Base-by-base conservation (phyloP, 1,140 invertebrate genomes). In the Cyphomyrmex costatus region DNA sequence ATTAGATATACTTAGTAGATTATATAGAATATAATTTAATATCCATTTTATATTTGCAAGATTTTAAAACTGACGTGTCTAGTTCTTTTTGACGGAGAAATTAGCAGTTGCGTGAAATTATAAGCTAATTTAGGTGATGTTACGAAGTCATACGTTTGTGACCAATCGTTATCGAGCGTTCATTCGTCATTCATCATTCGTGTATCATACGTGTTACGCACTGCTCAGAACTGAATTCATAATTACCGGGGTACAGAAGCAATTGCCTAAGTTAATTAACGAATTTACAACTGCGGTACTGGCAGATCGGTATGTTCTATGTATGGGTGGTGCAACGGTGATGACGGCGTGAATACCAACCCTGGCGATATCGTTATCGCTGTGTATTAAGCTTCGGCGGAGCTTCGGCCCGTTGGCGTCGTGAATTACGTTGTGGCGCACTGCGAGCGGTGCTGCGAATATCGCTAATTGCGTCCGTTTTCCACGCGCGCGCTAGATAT, bases 241-340 rank as follows among this genome's bases (percentile, higher is more conserved):
- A 42, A 42, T 92, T 92, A 92, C 79, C 61, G 65, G 46, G 76
- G 83, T 90, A 91, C 89, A 92, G 88, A 84, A 91, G 92, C 93
- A 93, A 94, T 94, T 93, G 93, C 91, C 92, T 93, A 89, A 93
- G 92, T 93, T 93, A 94, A 94, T 94, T 93, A 93, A 93, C 93
- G 88, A 93, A 94, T 94, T 94, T 93, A 93, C 93, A 93, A 93
- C 84, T 90, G 89, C 78, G 73, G 87, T 86, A 91, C 86, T 24
- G 78, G 78, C 90, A 92, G 92, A 92, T 93, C 92, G 88, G 88
- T 74, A 36, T 76, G 87, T 84, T 42, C 58, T n/a, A 58, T 71
- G 68, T 24, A 27, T n/a, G 53, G 21, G 65, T 8, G 49, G 24
- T 16, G 74, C 61, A 27, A 76, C 1, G 4, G 4, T 27, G 19